These are phyloP conservation scores for Coremacera marginata DNA, from an alignment of 2,888 invertebrate genomes.

Conservation along the genomic window DNA sequence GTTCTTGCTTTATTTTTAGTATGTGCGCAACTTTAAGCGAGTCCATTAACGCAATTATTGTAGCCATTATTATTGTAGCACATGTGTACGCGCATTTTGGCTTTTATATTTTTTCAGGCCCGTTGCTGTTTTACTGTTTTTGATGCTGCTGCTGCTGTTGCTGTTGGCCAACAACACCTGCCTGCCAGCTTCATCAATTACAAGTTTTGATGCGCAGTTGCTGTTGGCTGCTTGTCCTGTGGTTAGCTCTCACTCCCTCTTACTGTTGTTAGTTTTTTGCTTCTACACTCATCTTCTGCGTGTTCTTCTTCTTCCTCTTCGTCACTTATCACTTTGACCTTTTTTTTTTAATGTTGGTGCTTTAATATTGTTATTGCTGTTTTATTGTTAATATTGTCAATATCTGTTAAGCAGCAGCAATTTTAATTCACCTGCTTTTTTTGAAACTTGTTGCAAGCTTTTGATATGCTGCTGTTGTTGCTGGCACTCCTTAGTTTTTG, in stretches of 20 bases:
- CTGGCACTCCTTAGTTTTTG: not conserved
- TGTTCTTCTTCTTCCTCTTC: not conserved
- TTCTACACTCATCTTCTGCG: not conserved
- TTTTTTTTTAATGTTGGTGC: not conserved
- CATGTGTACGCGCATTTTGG: not conserved
- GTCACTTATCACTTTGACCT: not conserved
- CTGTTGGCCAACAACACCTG: constrained; percentile 19
- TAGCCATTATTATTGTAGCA: not conserved
- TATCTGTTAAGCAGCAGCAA: not conserved
- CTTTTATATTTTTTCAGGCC: not conserved
- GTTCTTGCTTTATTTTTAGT: not conserved
- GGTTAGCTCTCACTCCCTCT: not conserved
- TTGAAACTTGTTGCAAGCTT: not conserved
- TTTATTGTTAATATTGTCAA: not conserved
- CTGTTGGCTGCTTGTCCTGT: not conserved
- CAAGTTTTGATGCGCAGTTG: not conserved
- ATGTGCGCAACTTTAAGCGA: not conserved
- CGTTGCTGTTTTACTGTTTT: not conserved
- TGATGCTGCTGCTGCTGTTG: not conserved
- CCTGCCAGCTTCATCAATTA: not conserved
- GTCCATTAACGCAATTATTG: constrained; percentile 24
- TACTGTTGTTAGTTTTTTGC: not conserved
- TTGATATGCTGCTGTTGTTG: constrained; percentile 3
- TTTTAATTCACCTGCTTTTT: constrained; percentile 10
- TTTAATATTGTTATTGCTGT: not conserved